Percentiles rank a stretch among this genome's conserved stretches.
Conservation (phyloP, 2,797 vertebrate genomes). For the Anolis apletophallus region DNA sequence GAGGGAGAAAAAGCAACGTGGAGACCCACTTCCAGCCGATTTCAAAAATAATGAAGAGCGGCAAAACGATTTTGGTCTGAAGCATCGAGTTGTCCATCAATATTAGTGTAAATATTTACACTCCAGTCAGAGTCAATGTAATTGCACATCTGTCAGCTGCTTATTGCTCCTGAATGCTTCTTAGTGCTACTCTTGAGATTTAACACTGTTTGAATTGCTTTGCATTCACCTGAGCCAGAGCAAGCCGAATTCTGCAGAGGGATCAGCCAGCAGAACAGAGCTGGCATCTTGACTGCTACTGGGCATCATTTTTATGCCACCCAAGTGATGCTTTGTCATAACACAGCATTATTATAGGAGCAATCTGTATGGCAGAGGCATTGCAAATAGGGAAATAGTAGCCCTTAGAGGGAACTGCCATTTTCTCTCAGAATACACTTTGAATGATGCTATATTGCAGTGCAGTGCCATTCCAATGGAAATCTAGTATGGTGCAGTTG, state of each 20-base stretch:
- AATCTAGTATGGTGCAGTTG: too few species aligned
- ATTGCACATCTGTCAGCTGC: slow-evolving; percentile 73
- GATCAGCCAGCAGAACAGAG: not conserved
- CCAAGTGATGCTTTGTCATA: not conserved
- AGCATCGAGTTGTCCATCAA: slow-evolving; percentile 72
- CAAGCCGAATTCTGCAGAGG: not conserved
- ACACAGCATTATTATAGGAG: not conserved
- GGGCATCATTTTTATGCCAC: not conserved
- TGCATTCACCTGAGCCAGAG: not conserved
- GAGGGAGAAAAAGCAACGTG: not conserved
- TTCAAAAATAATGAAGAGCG: slow-evolving; percentile 64
- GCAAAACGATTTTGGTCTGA: slow-evolving; percentile 63
- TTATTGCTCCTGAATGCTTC: slow-evolving; percentile 67
- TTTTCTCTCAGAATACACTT: not conserved
- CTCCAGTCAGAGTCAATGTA: slow-evolving; percentile 71
- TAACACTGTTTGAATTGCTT: slow-evolving; percentile 45
- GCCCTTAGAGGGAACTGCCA: too few species aligned
- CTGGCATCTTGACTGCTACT: not conserved
- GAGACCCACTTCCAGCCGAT: slow-evolving; percentile 35
- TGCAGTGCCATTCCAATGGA: too few species aligned
- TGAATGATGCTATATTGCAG: not conserved
- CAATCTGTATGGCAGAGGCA: not conserved
- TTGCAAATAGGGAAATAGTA: not conserved
- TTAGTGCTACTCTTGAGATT: slow-evolving; percentile 62
- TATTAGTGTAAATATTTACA: slow-evolving; percentile 76